Evolutionary conservation across 2,797 vertebrate genomes (phyloP).

Genomic region (Tiaroga cobitis): DNA sequence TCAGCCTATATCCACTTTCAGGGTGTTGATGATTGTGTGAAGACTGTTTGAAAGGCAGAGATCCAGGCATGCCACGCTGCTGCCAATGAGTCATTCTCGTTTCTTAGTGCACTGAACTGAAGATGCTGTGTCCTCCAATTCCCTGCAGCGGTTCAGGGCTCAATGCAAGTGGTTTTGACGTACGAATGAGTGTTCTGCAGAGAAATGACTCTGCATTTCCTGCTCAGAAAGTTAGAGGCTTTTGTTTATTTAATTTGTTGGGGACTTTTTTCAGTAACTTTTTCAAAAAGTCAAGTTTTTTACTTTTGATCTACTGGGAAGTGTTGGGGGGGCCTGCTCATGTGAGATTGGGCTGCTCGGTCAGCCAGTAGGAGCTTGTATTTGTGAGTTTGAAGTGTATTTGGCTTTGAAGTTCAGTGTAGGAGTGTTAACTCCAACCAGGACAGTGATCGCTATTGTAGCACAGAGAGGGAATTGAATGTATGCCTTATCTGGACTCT

Average conservation of each 20-base stretch:
- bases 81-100: constrained; percentile 11
- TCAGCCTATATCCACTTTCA: neutral
- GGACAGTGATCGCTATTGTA: constrained; percentile 24
- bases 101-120: constrained; percentile 16
- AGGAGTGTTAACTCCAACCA: constrained; percentile 23
- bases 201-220: neutral
- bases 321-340: neutral
- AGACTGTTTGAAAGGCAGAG: constrained; percentile 11
- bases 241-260: neutral
- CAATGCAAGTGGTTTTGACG: constrained; percentile 17
- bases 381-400: constrained; percentile 11
- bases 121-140: neutral
- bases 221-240: neutral
- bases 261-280: neutral
- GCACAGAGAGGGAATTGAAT: constrained; percentile 27
- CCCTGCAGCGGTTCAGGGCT: constrained; percentile 2
- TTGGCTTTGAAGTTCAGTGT: constrained; percentile 18
- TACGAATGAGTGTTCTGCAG: constrained; percentile 3
- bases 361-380: constrained; percentile 3
- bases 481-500: neutral
- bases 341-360: constrained; percentile 20
- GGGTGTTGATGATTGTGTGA: constrained; percentile 20
- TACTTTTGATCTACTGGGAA: constrained; percentile 7
- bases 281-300: neutral
- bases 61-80: neutral